Percentiles rank a stretch among this genome's conserved stretches.
Conservation (phyloP, 2,888 invertebrate genomes). For the Polydrusus cervinus region DNA sequence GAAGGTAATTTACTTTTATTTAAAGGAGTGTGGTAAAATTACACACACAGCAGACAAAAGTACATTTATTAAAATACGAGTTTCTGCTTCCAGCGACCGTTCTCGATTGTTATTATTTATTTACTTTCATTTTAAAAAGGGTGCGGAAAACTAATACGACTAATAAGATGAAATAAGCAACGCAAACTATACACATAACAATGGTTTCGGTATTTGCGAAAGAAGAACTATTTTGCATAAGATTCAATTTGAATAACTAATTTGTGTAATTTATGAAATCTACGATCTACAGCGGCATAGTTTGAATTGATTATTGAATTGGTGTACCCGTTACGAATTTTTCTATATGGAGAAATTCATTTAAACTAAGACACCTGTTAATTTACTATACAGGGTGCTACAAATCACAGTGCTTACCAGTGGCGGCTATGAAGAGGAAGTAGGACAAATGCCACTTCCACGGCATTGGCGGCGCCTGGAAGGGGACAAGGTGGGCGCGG, state of each 20-base stretch:
- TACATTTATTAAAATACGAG: neutral
- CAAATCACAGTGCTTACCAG: no score
- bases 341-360: neutral
- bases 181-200: conserved; percentile 19
- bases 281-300: conserved; percentile 14
- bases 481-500: no score
- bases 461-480: no score
- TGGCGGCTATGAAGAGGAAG: no score
- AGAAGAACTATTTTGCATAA: conserved; percentile 8
- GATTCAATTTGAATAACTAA: conserved; percentile 12
- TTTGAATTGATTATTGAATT: conserved; percentile 11
- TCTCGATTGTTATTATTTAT: neutral
- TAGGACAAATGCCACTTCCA: no score
- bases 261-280: conserved; percentile 28
- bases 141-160: conserved; percentile 8
- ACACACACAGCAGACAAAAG: no score
- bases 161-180: conserved; percentile 19
- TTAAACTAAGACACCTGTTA: neutral
- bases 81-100: neutral
- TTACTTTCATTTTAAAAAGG: conserved; percentile 20
- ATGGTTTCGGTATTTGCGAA: conserved; percentile 21
- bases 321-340: neutral
- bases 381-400: neutral
- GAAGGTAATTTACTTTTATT: no score
- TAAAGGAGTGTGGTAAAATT: no score